Evolutionary conservation across 2,888 invertebrate genomes (phyloP), one percentile per base, ranked within the genome.

Genomic region (Masnerella sp.): DNA sequence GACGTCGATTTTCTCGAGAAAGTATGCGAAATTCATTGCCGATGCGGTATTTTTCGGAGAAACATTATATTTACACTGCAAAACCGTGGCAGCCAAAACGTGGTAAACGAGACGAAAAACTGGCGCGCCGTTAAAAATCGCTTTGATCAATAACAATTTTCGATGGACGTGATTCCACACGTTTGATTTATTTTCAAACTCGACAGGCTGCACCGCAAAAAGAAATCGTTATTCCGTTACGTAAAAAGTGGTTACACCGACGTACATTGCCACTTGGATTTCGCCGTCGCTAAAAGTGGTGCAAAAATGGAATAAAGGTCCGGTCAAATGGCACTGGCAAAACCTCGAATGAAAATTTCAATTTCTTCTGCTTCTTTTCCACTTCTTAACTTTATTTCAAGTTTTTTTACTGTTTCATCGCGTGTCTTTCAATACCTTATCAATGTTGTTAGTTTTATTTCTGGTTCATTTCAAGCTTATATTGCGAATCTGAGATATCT

Each of bases 231-330:
- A 40, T 40, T 54, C 47, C 38, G 47, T 38, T 14, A 47, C 49
- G 40, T 8, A 67, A 67, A 67, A 67, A 67, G 67, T 42, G 25
- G 56, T 56, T 49, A 42, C 58, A 49, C 14, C 8, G 58, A 49
- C 58, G 42, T 49, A 56, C 67, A 40, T 17, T 34, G 58, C n/a
- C 67, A 67, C 49, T 67, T 67, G 49, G 67, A 42, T 58, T 67
- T 54, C 20, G 36, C 43, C 18, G 64, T 49, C 49, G 58, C 49
- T 56, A 34, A 58, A 56, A 51, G 58, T 42, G 36, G 30, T 18
- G 43, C 20, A 12, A 42, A 56, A 42, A 40, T 20, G 17, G n/a
- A n/a, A n/a, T n/a, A n/a, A n/a, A n/a, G n/a, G n/a, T n/a, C n/a
- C n/a, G n/a, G n/a, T n/a, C n/a, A n/a, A n/a, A n/a, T n/a, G n/a